Percentiles rank a stretch among this genome's conserved stretches.
phyloP scores from a whole-genome alignment of 2,888 invertebrate genomes.

The Callyntrura sp. region DNA sequence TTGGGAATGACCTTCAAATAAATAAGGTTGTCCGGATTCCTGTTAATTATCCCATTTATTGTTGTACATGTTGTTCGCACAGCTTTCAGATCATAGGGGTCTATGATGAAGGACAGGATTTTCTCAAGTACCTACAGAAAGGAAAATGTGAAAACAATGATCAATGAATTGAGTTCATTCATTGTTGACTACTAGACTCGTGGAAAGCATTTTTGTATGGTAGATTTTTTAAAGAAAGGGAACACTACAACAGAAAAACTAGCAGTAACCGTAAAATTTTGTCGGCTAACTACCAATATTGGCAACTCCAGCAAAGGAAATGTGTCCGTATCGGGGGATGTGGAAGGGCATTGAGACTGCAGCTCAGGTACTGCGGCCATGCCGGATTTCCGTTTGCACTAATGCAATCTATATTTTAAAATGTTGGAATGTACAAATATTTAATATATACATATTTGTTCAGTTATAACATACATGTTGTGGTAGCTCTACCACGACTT shows the following conservation, averaged over 20 bases:
- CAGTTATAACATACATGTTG: too few relatives aligned
- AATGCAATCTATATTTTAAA: not conserved
- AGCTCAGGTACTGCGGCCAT: too few relatives aligned
- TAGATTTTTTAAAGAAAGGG: not conserved
- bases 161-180: too few relatives aligned
- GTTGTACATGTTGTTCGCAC: constrained; percentile 21
- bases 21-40: constrained; percentile 18
- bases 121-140: constrained; percentile 55
- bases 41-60: not conserved
- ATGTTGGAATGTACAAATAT: not conserved
- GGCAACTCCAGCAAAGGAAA: constrained; percentile 50
- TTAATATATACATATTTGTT: too few relatives aligned
- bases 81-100: constrained; percentile 58
- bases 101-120: constrained; percentile 6
- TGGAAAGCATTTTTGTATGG: not conserved
- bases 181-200: too few relatives aligned
- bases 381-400: too few relatives aligned
- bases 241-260: not conserved
- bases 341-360: too few relatives aligned
- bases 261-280: too few relatives aligned
- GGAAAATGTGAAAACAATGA: not conserved
- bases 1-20: constrained; percentile 44
- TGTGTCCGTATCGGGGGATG: not conserved
- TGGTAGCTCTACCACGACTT: too few relatives aligned
- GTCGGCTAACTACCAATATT: too few relatives aligned